Evolutionary conservation across 2,797 vertebrate genomes (phyloP), one percentile per base, ranked within the genome.

Genomic region (Chloroceryle inda): DNA sequence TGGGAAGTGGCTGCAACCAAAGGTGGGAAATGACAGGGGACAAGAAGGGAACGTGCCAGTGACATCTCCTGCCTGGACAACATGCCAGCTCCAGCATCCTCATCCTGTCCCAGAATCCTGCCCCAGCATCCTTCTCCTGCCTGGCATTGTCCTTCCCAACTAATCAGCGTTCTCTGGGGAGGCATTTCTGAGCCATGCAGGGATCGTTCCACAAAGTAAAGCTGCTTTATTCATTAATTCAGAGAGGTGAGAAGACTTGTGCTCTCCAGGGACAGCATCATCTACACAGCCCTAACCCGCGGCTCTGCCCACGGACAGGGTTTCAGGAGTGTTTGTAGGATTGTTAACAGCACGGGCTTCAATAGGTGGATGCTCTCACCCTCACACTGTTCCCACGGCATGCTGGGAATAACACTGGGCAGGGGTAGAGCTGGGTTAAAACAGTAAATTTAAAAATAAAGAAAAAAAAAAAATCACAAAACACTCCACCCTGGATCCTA

Each of bases 281-380:
- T 35, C 63, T 16, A n/a, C 42, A 4, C 38, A 12, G 45, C 61
- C 64, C 76, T 83, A 73, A 59, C 52, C 56, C 81, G 69, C 35
- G 15, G 55, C 40, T 82, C 67, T 0, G 1, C 31, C 35, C 9
- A 7, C 12, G 23, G 45, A 56, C 31, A 6, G 1, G 0, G 1
- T 58, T 77, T 50, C 11, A 5, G 47, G 61, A 40, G 47, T 1
- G 3, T 50, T 11, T 44, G 69, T 33, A 61, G 61, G 59, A 44
- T 77, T 84, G 40, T 84, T 35, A 40, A 8, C 49, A 45, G n/a
- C 3, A 11, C 29, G 62, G 62, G 13, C 35, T 74, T 71, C n/a
- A 27, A 31, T 1, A 5, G 42, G 10, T 19, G 31, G 66, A 3
- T 90, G 50, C 47, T 55, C 14, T 63, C 71, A 27, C 18, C 26